phyloP scores from a whole-genome alignment of 2,113 vertebrate genomes.

The Limanda limanda region DNA sequence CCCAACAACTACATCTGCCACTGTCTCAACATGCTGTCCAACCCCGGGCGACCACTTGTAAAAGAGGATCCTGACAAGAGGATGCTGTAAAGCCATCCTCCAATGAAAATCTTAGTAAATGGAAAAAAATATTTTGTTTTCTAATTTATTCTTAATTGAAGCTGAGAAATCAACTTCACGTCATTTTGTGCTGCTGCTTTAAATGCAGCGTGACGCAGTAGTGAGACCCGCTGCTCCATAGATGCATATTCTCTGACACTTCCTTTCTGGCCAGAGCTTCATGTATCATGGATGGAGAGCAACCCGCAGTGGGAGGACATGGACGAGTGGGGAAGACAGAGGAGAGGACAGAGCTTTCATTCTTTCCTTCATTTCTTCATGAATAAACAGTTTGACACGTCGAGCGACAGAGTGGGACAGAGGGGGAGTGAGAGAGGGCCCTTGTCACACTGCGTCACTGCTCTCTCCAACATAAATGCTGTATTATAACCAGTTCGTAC shows the following conservation, averaged over 20 bases:
- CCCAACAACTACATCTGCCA: conserved; percentile 1
- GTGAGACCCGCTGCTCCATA: conserved; percentile 54
- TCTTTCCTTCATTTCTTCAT: conserved; percentile 16
- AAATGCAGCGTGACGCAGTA: conserved; percentile 50
- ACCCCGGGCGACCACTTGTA: conserved; percentile 4
- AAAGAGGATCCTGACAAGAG: background rate
- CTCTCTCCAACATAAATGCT: conserved; percentile 40
- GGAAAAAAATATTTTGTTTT: background rate
- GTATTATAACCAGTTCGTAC: conserved; percentile 44
- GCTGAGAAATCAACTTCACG: conserved; percentile 9
- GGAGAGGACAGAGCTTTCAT: conserved; percentile 1
- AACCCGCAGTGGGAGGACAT: conserved; percentile 1
- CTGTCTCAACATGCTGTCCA: conserved; percentile 5
- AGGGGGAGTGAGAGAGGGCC: conserved; percentile 7
- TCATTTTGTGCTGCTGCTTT: conserved; percentile 41
- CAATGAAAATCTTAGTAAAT: background rate
- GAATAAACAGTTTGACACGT: conserved; percentile 23
- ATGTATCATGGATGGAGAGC: conserved; percentile 9
- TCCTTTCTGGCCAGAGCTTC: conserved; percentile 32
- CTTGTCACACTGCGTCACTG: conserved; percentile 17
- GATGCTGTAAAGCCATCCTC: no score
- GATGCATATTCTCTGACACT: conserved; percentile 24
- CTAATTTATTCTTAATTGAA: conserved; percentile 24
- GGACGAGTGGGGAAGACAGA: background rate
- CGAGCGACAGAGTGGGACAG: background rate